A percentile compares a stretch with the other conserved stretches of the same genome.
Conservation (phyloP, 2,113 vertebrate species). For the Leucoraja erinaceus region DNA sequence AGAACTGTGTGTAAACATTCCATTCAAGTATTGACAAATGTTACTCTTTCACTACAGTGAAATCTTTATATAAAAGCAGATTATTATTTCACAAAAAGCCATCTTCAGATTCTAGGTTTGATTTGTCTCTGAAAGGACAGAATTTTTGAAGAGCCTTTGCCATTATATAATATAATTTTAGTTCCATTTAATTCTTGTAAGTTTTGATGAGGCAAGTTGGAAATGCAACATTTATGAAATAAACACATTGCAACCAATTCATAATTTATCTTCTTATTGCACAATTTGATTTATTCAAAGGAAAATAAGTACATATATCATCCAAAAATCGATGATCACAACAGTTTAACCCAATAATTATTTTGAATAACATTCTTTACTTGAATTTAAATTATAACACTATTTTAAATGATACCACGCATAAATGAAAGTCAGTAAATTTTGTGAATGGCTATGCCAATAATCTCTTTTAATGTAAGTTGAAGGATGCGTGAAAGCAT, state of each 20-base stretch:
- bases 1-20: conserved; percentile 21
- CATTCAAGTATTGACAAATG: conserved; percentile 8
- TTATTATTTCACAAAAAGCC: not conserved
- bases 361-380: not conserved
- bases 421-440: not conserved
- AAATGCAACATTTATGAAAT: not conserved
- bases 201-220: not conserved
- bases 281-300: not conserved
- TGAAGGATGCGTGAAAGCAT: not conserved
- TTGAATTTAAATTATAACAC: not conserved
- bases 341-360: not conserved
- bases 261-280: not conserved
- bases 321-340: not conserved
- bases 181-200: not conserved
- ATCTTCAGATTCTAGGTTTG: conserved; percentile 4
- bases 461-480: not conserved
- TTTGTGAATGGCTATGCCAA: not conserved
- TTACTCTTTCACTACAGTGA: not conserved
- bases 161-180: not conserved
- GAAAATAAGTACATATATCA: not conserved
- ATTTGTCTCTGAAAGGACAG: not conserved
- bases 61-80: not conserved
- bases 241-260: not conserved
- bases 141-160: not conserved
- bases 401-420: not conserved